These are phyloP conservation scores for Sycophila sp. DNA, from an alignment of 1,140 invertebrate species.

Conservation along the genomic window DNA sequence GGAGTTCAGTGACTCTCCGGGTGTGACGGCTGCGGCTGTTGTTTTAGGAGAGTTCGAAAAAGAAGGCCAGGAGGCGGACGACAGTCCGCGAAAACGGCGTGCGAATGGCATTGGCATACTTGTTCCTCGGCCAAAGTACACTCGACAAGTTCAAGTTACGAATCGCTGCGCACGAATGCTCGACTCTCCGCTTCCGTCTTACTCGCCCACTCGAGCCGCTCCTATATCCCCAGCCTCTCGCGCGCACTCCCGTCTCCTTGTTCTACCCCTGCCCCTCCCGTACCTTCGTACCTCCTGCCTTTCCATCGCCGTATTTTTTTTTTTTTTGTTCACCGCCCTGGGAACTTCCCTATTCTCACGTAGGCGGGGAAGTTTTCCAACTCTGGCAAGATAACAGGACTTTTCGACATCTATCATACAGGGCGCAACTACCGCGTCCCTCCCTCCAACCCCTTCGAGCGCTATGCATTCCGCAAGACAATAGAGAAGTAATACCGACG, in stretches of 20 bases:
- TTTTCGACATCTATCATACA: constrained; percentile 16
- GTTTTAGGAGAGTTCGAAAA: constrained; percentile 19
- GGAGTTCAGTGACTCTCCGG: neutral
- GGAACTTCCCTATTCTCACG: neutral
- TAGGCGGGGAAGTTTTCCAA: neutral
- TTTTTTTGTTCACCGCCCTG: neutral
- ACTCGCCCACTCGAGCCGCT: neutral
- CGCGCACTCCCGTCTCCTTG: neutral
- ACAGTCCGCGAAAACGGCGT: constrained; percentile 23
- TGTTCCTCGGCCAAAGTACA: constrained; percentile 25
- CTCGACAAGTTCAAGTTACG: constrained; percentile 31
- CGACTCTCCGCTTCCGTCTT: neutral
- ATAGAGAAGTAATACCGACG: too few relatives aligned
- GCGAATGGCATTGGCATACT: constrained; percentile 29
- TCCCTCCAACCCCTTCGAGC: too few relatives aligned
- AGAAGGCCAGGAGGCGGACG: constrained; percentile 13
- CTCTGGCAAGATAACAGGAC: constrained; percentile 12
- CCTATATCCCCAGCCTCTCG: neutral
- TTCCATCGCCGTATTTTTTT: neutral
- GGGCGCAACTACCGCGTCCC: too few relatives aligned
- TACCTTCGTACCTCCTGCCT: neutral
- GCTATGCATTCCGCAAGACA: too few relatives aligned
- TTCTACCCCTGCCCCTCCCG: neutral
- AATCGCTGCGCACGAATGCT: constrained; percentile 14
- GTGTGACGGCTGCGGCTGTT: neutral